Evolutionary conservation across 2,113 vertebrate species (phyloP), one percentile per base, ranked within the genome.

Genomic region (Myrmophylax atrothorax): DNA sequence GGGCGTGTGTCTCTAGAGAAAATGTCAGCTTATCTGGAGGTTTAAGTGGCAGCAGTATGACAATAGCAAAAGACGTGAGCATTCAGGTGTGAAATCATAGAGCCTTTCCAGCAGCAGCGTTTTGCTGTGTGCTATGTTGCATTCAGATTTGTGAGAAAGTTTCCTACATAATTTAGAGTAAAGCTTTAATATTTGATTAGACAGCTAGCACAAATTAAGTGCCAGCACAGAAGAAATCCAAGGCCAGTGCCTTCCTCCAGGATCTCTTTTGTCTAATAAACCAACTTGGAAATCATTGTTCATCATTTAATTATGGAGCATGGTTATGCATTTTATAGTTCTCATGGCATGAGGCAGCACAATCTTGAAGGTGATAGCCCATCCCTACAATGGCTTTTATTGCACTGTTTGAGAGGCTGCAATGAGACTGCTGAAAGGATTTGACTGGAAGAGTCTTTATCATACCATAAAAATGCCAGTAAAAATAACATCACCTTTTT

Each of bases 141-240:
- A 66, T 82, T 91, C 23, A 47, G 81, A 53, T 82, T 46, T 76
- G 26, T 84, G 70, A 69, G 42, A 55, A 84, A 79, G 40, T 49
- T 93, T 87, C 7, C 3, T 91, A 24, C 49, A 83, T 85, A 87
- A 95, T 93, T 91, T 91, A 26, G 3, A 64, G 25, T 44, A 53
- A 80, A 90, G 26, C 38, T 84, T 94, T 76, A 75, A 87, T 91
- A 75, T 91, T 93, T 89, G 50, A 76, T 84, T 52, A 53, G 77
- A 60, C 50, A 77, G 18, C 17, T 72, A 64, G 46, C 38, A 63
- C 66, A 72, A 75, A 91, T 78, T 62, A 92, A 79, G 40, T 72
- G 40, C 31, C n/a, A 73, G 38, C 0, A 0, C 40, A 53, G 58
- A 72, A 53, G 37, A 73, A 64, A 16, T 52, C 44, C 3, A 7